Base-by-base conservation (phyloP, 2,797 vertebrate species). In the Thaleichthys pacificus region DNA sequence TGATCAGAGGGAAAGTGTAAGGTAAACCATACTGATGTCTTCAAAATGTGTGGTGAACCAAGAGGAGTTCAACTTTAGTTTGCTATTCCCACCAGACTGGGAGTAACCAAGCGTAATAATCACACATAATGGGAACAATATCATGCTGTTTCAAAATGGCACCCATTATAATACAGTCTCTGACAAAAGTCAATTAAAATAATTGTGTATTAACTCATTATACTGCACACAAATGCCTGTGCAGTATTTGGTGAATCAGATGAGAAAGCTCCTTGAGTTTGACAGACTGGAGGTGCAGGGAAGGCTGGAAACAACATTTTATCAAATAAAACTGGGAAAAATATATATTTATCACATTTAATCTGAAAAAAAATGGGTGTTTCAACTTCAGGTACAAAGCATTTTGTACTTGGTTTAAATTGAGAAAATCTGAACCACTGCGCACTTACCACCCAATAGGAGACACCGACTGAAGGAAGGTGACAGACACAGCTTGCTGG, bases 61-160 rank as follows among this genome's bases (percentile, higher is more conserved):
- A 24, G 4, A 49, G 32, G 58, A 71, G 62, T 66, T 72, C 49
- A 49, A 61, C 35, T 73, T 42, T 17, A 66, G 61, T 35, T 63
- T 64, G 47, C 26, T 28, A 26, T 26, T 22, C 63, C 11, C 32
- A 60, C 65, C 28, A 35, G 62, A 66, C 68, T 60, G 61, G 14
- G 54, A 30, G 62, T 51, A 66, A 61, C 22, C 62, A 65, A 61
- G 56, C 26, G 24, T 61, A 60, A 61, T 70, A 54, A 66, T 70
- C 35, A 61, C 60, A 70, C 68, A 70, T 61, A 75, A 66, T 61
- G 64, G 68, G 51, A 68, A 74, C 68, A 70, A 66, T 66, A 70
- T 56, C 49, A 42, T 66, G 68, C 54, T 70, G 38, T 28, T 70
- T 47, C 21, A 66, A 56, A 72, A 15, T 30, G 61, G 26, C 35